Evolutionary conservation across 2,797 vertebrate genomes (phyloP).

Genomic region (Xenopus petersii): DNA sequence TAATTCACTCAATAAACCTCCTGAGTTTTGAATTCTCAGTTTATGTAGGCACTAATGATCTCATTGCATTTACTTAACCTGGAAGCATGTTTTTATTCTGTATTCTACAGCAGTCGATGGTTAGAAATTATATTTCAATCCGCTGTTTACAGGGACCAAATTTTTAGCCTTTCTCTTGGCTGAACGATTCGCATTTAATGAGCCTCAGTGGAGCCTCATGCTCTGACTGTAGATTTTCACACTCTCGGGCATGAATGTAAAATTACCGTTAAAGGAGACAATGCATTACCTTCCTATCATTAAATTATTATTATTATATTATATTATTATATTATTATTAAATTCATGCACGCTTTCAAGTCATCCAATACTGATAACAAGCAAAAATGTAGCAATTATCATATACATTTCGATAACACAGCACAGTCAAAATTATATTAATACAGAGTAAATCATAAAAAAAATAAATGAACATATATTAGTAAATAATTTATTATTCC

Average conservation of each 20-base stretch:
- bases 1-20: constrained; percentile 46
- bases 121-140: neutral
- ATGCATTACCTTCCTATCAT: neutral
- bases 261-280: neutral
- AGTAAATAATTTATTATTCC: no score
- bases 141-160: neutral
- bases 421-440: no score
- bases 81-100: constrained; percentile 20
- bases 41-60: constrained; percentile 19
- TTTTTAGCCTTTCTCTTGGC: neutral
- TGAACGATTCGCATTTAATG: neutral
- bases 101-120: constrained; percentile 8
- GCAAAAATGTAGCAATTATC: no score
- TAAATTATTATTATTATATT: no score
- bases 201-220: constrained; percentile 23
- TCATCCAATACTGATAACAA: no score
- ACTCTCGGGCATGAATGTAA: neutral
- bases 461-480: no score
- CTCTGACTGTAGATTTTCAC: neutral
- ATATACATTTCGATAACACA: no score
- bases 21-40: neutral
- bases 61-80: constrained; percentile 23
- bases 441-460: no score
- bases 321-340: no score
- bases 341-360: neutral